These are phyloP conservation scores for Forbesichthys agassizii DNA, from an alignment of 2,113 vertebrate species.

Conservation along the genomic window DNA sequence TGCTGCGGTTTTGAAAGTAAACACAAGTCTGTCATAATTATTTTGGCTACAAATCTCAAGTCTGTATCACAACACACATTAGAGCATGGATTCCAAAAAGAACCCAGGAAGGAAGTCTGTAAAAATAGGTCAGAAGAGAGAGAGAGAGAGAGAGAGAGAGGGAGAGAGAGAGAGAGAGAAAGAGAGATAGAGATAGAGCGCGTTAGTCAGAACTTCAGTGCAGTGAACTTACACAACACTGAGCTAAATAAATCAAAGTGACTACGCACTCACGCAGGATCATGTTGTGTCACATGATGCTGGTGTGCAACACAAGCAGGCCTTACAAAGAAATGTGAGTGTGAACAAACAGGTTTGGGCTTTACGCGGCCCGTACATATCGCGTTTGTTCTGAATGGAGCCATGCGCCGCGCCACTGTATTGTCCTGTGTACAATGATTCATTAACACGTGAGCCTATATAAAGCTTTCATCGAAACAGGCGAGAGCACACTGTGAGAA, in stretches of 20 bases:
- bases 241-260: slow-evolving; percentile 24
- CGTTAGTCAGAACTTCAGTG: not conserved
- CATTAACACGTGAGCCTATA: not conserved
- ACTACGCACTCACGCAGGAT: not conserved
- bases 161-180: slow-evolving; percentile 20
- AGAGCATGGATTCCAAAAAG: slow-evolving; percentile 54
- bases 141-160: slow-evolving; percentile 1
- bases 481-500: slow-evolving; percentile 4
- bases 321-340: no score
- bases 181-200: not conserved
- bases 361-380: no score
- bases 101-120: slow-evolving; percentile 30
- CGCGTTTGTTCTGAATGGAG: no score
- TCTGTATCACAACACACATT: slow-evolving; percentile 16
- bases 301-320: no score
- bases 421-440: no score
- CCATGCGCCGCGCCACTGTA: no score
- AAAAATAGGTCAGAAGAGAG: slow-evolving; percentile 60
- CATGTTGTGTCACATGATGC: no score
- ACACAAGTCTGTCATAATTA: slow-evolving; percentile 51
- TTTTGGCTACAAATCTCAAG: slow-evolving; percentile 27
- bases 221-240: slow-evolving; percentile 15
- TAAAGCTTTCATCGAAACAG: slow-evolving; percentile 11
- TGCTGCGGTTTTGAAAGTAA: slow-evolving; percentile 40
- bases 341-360: no score